A percentile compares a stretch with the other conserved stretches of the same genome.
phyloP scores from a whole-genome alignment of 1,140 invertebrate genomes.

The Oedothorax gibbosus region DNA sequence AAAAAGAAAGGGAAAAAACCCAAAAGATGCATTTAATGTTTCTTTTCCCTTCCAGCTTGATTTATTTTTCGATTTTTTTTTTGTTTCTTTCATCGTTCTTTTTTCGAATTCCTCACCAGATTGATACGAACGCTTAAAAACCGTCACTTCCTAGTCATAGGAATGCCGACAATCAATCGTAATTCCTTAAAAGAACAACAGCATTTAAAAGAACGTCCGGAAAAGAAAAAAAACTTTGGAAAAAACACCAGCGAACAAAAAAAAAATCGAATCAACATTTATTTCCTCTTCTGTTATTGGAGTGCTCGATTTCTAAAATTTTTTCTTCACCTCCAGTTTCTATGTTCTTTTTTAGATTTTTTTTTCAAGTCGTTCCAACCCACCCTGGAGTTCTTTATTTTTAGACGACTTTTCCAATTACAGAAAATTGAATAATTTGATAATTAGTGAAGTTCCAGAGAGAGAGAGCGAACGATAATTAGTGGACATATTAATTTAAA shows the following conservation, averaged over 20 bases:
- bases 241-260: constrained; percentile 2
- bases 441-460: constrained; percentile 45
- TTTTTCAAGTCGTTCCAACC: background rate
- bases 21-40: background rate
- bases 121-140: constrained; percentile 56
- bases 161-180: constrained; percentile 57
- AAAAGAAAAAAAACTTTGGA: constrained; percentile 19
- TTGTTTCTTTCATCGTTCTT: too few relatives aligned
- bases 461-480: constrained; percentile 48
- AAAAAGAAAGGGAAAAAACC: background rate
- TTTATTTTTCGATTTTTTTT: constrained; percentile 52
- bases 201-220: constrained; percentile 21
- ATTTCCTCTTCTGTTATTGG: constrained; percentile 53
- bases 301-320: constrained; percentile 31
- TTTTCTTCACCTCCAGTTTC: constrained; percentile 37
- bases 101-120: constrained; percentile 37
- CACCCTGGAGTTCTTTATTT: constrained; percentile 54
- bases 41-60: constrained; percentile 36
- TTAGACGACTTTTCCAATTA: constrained; percentile 56
- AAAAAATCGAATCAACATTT: constrained; percentile 54
- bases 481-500: constrained; percentile 53
- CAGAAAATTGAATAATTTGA: constrained; percentile 61
- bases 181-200: constrained; percentile 56
- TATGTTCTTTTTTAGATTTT: constrained; percentile 19
- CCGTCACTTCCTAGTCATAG: constrained; percentile 58